Conservation (phyloP, 2,113 vertebrate genomes). For the Lathamus discolor region DNA sequence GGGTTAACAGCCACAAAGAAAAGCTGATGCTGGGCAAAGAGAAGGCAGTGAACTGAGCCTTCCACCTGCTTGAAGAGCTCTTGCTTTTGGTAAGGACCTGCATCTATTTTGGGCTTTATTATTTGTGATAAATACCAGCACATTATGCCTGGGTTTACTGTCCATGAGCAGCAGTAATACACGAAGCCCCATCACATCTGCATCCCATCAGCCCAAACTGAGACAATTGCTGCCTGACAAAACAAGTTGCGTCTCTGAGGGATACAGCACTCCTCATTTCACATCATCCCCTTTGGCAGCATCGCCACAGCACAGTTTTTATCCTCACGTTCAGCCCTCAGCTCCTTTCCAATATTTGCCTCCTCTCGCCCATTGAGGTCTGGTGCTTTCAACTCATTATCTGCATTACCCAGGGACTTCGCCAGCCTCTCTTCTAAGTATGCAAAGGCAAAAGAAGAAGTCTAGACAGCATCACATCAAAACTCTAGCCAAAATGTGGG, state of each 20-base stretch:
- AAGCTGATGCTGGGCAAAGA: neutral
- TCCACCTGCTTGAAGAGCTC: neutral
- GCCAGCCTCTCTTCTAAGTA: neutral
- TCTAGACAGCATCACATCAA: neutral
- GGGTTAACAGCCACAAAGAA: neutral
- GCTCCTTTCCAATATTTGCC: neutral
- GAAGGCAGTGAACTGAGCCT: neutral
- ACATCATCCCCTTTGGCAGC: neutral
- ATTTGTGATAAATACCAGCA: neutral
- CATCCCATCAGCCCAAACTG: neutral
- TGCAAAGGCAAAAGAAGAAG: neutral
- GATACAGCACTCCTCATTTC: neutral
- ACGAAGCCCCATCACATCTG: fast-evolving
- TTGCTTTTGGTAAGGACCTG: neutral
- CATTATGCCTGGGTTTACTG: neutral
- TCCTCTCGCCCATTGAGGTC: neutral
- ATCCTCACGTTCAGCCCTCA: neutral
- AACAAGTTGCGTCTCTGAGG: fast-evolving
- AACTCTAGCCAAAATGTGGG: neutral
- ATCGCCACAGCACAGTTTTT: fast-evolving
- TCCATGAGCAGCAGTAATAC: fast-evolving
- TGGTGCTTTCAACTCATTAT: neutral
- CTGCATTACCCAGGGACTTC: neutral
- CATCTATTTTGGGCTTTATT: neutral
- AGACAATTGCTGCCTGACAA: neutral